Percentiles rank a stretch among this genome's conserved stretches.
Evolutionary conservation across 1,140 invertebrate species (phyloP).

Genomic region (Aphidius gifuensis): DNA sequence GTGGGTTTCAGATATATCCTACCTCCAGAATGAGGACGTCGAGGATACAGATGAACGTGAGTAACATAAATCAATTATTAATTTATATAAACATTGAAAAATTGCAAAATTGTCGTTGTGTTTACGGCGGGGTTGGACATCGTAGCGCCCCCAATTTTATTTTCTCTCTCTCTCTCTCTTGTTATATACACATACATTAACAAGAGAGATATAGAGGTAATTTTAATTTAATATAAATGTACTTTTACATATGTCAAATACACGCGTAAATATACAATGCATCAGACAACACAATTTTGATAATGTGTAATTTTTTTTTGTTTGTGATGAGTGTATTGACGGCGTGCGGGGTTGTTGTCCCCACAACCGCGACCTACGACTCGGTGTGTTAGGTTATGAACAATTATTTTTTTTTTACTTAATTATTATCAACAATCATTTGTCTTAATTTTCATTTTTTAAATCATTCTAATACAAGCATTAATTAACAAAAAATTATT

Average conservation of each 20-base stretch:
- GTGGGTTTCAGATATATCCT: slow-evolving; percentile 54
- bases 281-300: not conserved
- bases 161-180: not conserved
- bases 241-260: no score
- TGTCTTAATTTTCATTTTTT: no score
- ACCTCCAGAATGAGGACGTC: slow-evolving; percentile 44
- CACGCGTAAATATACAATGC: not conserved
- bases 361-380: slow-evolving; percentile 22
- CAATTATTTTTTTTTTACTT: not conserved
- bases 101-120: slow-evolving; percentile 10
- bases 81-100: slow-evolving; percentile 18
- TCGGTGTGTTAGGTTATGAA: slow-evolving; percentile 22
- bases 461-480: not conserved
- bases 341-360: not conserved
- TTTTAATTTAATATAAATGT: no score
- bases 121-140: slow-evolving; percentile 4
- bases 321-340: slow-evolving; percentile 1
- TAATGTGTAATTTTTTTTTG: not conserved
- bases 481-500: no score
- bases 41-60: slow-evolving; percentile 46
- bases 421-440: not conserved
- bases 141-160: slow-evolving; percentile 2
- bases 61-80: slow-evolving; percentile 28
- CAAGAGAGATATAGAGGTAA: no score
- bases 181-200: no score